Conservation (phyloP, 2,888 invertebrate species). For the Dione juno region DNA sequence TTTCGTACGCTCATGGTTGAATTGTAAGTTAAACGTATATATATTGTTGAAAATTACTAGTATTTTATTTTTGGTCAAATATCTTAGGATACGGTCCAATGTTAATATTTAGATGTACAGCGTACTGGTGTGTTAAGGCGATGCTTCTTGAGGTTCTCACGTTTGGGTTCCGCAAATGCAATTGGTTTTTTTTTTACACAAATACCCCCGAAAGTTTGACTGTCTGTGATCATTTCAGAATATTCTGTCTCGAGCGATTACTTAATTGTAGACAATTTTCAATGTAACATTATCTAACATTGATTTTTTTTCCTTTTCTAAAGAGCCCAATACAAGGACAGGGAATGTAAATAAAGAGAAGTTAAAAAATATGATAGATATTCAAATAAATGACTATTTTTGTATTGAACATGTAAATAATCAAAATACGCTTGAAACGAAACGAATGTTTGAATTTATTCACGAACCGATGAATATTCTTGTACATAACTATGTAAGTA, state of each 20-base stretch:
- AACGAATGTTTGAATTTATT: slow-evolving; percentile 28
- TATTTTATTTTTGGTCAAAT: slow-evolving; percentile 79
- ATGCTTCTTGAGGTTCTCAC: slow-evolving; percentile 47
- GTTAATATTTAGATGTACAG: slow-evolving; percentile 65
- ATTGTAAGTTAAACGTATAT: slow-evolving; percentile 63
- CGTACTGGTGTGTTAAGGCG: slow-evolving; percentile 64
- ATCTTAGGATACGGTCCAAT: slow-evolving; percentile 71
- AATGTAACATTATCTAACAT: background rate
- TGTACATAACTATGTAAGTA: slow-evolving; percentile 19
- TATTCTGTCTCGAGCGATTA: slow-evolving; percentile 2
- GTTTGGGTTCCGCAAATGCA: background rate
- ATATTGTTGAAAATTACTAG: slow-evolving; percentile 76
- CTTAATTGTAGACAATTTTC: background rate
- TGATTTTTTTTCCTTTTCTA: background rate
- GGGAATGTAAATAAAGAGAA: slow-evolving; percentile 40
- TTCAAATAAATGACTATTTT: slow-evolving; percentile 39
- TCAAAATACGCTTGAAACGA: slow-evolving; percentile 30
- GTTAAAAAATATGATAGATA: slow-evolving; percentile 13
- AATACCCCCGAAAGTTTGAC: slow-evolving; percentile 1
- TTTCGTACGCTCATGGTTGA: slow-evolving; percentile 63
- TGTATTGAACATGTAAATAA: slow-evolving; percentile 32
- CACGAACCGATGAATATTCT: slow-evolving; percentile 3
- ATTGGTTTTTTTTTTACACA: background rate
- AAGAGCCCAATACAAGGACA: slow-evolving; percentile 25
- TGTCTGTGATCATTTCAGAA: slow-evolving; percentile 12